Evolutionary conservation across 2,113 vertebrate genomes (phyloP).

Genomic region (Elephantulus edwardii): DNA sequence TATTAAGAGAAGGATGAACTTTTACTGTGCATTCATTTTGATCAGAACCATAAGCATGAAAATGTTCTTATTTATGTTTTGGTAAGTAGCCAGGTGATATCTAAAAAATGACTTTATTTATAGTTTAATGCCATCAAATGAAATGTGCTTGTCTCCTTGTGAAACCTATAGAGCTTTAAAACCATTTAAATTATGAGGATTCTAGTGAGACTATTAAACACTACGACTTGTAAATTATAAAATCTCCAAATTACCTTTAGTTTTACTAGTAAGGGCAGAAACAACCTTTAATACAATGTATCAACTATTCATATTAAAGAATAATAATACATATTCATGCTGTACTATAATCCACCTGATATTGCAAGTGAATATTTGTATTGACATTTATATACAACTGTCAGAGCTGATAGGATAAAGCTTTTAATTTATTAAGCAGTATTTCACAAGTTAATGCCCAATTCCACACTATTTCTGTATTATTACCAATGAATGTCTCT

Average conservation of each 20-base stretch:
- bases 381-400: conserved; percentile 39
- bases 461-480: conserved; percentile 39
- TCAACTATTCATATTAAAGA: conserved; percentile 58
- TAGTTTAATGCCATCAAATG: conserved; percentile 52
- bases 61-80: conserved; percentile 52
- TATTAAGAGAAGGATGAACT: conserved; percentile 13
- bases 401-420: conserved; percentile 50
- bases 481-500: conserved; percentile 44
- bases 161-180: conserved; percentile 45
- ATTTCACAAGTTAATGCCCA: conserved; percentile 54
- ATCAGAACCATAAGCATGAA: conserved; percentile 7
- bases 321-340: conserved; percentile 59
- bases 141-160: conserved; percentile 43
- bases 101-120: conserved; percentile 40
- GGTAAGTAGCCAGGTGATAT: conserved; percentile 37
- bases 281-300: conserved; percentile 31
- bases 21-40: neutral
- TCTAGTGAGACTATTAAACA: conserved; percentile 22
- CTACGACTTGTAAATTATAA: conserved; percentile 61
- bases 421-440: conserved; percentile 73
- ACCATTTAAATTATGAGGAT: conserved; percentile 52
- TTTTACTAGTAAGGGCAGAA: conserved; percentile 55
- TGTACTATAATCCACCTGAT: conserved; percentile 41
- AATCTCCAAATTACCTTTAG: conserved; percentile 43
- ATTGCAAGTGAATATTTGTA: conserved; percentile 51